Conservation (phyloP, 2,113 vertebrate species). For the Scomber japonicus region DNA sequence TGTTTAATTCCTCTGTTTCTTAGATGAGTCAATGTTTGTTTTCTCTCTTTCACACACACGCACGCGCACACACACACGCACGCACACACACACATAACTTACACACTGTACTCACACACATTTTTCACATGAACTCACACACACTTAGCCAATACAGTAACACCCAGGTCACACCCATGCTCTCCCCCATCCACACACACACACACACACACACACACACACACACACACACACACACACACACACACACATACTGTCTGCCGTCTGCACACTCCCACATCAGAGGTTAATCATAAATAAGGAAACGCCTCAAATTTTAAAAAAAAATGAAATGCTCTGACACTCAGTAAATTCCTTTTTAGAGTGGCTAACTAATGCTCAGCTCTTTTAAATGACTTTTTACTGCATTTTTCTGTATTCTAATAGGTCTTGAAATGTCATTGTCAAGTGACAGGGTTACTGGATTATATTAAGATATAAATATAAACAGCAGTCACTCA, state of each 20-base stretch:
- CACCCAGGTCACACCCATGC: slow-evolving; percentile 9
- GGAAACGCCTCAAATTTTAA: no score
- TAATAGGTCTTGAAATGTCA: no score
- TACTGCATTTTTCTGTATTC: no score
- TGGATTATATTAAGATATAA: no score
- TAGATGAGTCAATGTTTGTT: slow-evolving; percentile 27
- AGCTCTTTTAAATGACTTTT: no score
- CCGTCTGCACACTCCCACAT: not conserved
- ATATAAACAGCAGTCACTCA: no score
- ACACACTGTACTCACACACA: not conserved
- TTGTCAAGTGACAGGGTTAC: no score
- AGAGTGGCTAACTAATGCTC: no score
- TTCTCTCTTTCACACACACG: not conserved
- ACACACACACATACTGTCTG: not conserved
- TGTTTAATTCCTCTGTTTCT: slow-evolving; percentile 1
- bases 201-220: not conserved
- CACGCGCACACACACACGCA: slow-evolving; percentile 42
- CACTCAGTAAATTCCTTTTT: no score
- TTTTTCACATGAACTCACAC: not conserved
- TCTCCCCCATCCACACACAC: not conserved
- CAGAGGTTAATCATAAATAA: not conserved
- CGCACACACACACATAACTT: slow-evolving; percentile 1
- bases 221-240: not conserved
- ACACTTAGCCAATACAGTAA: slow-evolving; percentile 6
- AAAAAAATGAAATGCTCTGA: no score